Percentiles rank a stretch among this genome's conserved stretches.
Evolutionary conservation across 2,113 vertebrate species (phyloP).

Genomic region (Redunca redunca): DNA sequence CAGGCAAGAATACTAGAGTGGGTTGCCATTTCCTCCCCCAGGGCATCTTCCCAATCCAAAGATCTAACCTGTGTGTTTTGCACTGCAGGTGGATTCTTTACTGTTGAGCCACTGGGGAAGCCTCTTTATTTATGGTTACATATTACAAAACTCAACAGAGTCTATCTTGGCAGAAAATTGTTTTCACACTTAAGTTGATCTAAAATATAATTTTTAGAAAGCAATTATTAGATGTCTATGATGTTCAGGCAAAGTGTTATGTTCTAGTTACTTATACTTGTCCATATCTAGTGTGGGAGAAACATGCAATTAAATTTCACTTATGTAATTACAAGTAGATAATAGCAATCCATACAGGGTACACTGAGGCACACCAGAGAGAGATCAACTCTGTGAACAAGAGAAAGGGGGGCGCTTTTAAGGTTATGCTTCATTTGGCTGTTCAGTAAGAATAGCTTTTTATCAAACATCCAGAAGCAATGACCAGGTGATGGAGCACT

Average conservation of each 20-base stretch:
- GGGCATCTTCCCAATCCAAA: neutral
- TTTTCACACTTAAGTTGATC: neutral
- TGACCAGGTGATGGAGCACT: neutral
- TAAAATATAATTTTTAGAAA: neutral
- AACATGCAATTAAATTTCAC: neutral
- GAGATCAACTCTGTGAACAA: neutral
- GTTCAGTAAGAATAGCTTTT: neutral
- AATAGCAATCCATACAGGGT: neutral
- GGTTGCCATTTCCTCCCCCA: neutral
- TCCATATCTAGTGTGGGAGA: neutral
- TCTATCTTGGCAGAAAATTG: neutral
- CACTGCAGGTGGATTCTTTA: neutral
- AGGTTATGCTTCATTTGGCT: neutral
- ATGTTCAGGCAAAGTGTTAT: neutral
- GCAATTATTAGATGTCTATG: neutral
- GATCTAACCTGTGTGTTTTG: neutral
- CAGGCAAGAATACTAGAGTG: too few relatives aligned
- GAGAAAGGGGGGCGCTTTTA: rapidly evolving
- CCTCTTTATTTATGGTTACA: neutral
- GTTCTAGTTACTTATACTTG: neutral
- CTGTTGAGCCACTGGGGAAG: neutral
- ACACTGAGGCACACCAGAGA: neutral
- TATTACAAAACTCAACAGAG: neutral
- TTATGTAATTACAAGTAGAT: neutral
- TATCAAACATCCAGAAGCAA: neutral